Base-by-base conservation (phyloP, 2,797 vertebrate species). In the Acrocephalus scirpaceus region DNA sequence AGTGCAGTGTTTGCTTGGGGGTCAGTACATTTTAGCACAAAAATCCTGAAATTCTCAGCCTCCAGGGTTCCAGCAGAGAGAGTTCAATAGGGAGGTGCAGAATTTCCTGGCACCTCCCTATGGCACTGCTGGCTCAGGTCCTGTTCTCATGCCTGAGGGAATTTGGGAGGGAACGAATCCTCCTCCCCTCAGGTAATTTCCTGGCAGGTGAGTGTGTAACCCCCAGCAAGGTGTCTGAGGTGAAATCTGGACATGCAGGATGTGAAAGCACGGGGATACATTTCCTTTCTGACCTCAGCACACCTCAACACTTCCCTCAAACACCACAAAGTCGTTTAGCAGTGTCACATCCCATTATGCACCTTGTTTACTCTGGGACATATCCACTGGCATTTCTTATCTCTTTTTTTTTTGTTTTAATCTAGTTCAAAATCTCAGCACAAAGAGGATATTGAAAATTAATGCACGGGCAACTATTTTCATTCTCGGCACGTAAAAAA, bases 121-220 rank as follows among this genome's bases (percentile, higher is more conserved):
- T 18, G 48, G 15, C 32, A 10, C 12, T 19, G 50, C 75, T 32
- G 26, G 13, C 53, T 64, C 34, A 10, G 15, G 19, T 56, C 26
- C 18, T 22, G 53, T 17, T 29, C 70, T 56, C 38, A 11, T 27
- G 21, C 29, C 64, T 42, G 16, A 34, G 10, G 30, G 57, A 16
- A 20, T 32, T 20, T 2, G 21, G 13, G 61, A 30, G 50, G 50
- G 32, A 36, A 29, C 7, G 6, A 38, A 23, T 58, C 50, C 36
- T 62, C 29, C 13, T 0, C 0, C 21, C 25, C 21, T 4, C 54
- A 16, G 15, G 14, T 7, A 3, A 19, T 56, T 69, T 21, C 56
- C 65, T 61, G 30, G 36, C 65, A 58, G 58, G 9, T 10, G 22
- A 76, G 51, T 2, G 5, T 29, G 42, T 7, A 16, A 29, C 34